These are phyloP conservation scores for Scaptomyza reducta DNA, from an alignment of 2,888 invertebrate genomes.

Conservation along the genomic window DNA sequence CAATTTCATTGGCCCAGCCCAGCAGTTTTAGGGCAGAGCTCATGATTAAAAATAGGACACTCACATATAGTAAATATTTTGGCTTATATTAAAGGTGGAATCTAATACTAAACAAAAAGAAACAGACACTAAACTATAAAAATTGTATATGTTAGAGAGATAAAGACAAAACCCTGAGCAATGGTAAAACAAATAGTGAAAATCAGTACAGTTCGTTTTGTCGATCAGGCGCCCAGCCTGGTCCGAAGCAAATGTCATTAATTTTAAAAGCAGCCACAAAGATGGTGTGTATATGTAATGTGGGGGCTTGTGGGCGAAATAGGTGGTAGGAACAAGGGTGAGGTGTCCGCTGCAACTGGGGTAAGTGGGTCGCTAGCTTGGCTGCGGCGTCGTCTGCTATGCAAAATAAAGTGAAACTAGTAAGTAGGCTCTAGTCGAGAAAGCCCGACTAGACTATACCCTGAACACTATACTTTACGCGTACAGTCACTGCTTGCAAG, in stretches of 20 bases:
- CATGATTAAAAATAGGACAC: constrained; percentile 39
- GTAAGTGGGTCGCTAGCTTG: constrained; percentile 53
- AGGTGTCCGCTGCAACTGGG: constrained; percentile 20
- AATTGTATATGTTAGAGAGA: not conserved
- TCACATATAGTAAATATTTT: constrained; percentile 11
- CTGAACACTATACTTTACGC: too few relatives aligned
- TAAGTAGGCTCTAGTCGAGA: too few relatives aligned
- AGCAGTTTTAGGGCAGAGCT: constrained; percentile 22
- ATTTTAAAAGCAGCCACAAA: constrained; percentile 35
- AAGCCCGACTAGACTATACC: too few relatives aligned
- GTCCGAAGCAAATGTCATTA: constrained; percentile 63
- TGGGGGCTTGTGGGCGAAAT: not conserved
- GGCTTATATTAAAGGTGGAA: constrained; percentile 5
- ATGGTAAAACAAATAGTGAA: constrained; percentile 13
- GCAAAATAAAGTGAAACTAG: constrained; percentile 33
- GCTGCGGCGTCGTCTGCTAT: constrained; percentile 10
- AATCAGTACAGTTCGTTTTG: constrained; percentile 14
- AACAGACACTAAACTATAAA: not conserved
- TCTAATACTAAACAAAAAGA: not conserved
- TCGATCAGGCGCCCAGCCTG: constrained; percentile 35
- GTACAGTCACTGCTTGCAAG: too few relatives aligned
- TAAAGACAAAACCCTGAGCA: constrained; percentile 6
- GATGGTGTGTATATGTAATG: too few relatives aligned
- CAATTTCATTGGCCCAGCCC: not conserved
- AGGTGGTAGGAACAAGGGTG: not conserved